phyloP scores from a whole-genome alignment of 2,113 vertebrate species.

The Eublepharis macularius region DNA sequence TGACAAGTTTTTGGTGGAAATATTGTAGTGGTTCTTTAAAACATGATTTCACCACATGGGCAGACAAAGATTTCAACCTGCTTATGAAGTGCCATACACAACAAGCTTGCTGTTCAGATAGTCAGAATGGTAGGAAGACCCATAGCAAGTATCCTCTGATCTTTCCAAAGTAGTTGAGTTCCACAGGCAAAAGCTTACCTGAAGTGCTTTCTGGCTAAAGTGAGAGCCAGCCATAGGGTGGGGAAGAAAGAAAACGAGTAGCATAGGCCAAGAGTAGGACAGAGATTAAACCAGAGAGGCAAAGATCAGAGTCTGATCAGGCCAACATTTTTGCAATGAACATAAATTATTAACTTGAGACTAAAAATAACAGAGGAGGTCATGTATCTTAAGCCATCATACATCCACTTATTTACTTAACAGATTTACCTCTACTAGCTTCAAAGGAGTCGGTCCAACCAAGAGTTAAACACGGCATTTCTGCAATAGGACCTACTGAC shows the following conservation, averaged over 20 bases:
- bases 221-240: neutral
- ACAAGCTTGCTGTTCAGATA: neutral
- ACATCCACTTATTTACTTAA: neutral
- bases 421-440: neutral
- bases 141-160: neutral
- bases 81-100: neutral
- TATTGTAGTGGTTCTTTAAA: neutral
- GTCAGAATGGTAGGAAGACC: neutral
- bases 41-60: neutral
- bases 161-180: neutral
- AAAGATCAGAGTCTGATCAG: neutral
- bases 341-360: neutral
- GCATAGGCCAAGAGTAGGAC: neutral
- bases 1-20: neutral
- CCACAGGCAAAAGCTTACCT: neutral
- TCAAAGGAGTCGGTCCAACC: neutral
- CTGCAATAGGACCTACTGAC: too few species aligned
- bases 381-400: neutral
- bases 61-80: neutral
- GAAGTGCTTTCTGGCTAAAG: neutral
- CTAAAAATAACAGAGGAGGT: neutral
- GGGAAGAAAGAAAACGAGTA: neutral
- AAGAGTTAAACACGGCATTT: too few species aligned
- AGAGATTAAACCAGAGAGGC: neutral
- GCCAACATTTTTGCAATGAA: neutral